Percentiles rank a stretch among this genome's conserved stretches.
Conservation (phyloP, 2,113 vertebrate species). For the Gavialis gangeticus region DNA sequence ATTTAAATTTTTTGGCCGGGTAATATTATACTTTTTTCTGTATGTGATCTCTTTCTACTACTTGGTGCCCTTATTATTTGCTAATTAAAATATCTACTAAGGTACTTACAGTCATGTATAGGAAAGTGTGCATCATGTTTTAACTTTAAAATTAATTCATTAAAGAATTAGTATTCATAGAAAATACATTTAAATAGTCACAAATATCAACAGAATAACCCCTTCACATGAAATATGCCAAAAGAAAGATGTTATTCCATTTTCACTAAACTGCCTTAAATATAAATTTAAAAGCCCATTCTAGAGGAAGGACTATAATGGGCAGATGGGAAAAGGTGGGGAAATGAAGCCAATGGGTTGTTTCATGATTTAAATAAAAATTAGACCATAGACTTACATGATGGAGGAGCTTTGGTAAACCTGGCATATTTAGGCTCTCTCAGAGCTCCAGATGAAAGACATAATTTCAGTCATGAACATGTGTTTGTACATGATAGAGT, state of each 20-base stretch:
- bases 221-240: not conserved
- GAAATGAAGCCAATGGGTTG: not conserved
- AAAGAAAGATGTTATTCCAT: not conserved
- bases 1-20: not conserved
- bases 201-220: not conserved
- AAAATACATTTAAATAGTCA: not conserved
- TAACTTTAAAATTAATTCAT: constrained; percentile 37
- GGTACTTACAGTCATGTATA: not conserved
- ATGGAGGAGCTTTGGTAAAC: not conserved
- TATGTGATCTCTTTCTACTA: not conserved
- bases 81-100: constrained; percentile 9
- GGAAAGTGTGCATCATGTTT: constrained; percentile 8
- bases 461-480: not conserved
- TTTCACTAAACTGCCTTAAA: not conserved
- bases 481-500: too few species aligned
- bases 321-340: not conserved
- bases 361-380: not conserved
- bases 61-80: not conserved
- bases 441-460: not conserved
- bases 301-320: not conserved
- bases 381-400: not conserved
- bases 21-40: not conserved
- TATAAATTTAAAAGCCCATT: not conserved
- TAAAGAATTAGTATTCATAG: not conserved
- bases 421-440: not conserved